A percentile compares a stretch with the other conserved stretches of the same genome.
Conservation (phyloP, 2,888 invertebrate species). For the Netelia fuscicornis region DNA sequence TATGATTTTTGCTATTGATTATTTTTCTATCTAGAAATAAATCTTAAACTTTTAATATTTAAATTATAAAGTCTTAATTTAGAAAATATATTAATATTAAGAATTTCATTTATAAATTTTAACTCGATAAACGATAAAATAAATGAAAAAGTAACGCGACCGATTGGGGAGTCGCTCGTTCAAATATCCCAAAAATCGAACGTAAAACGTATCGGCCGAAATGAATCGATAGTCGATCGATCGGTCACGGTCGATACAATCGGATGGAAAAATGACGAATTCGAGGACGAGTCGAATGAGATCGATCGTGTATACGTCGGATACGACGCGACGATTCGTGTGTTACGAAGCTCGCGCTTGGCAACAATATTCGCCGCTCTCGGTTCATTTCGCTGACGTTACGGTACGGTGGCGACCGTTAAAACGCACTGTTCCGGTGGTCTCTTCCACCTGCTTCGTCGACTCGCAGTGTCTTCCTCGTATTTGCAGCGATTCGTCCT, state of each 20-base stretch:
- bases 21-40: too few relatives aligned
- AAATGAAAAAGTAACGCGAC: too few relatives aligned
- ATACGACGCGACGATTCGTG: conserved; percentile 12
- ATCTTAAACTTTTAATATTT: too few relatives aligned
- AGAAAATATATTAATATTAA: too few relatives aligned
- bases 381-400: conserved; percentile 53
- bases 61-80: too few relatives aligned
- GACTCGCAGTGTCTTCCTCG: conserved; percentile 7
- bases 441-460: conserved; percentile 47
- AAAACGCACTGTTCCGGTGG: conserved; percentile 55
- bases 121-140: too few relatives aligned
- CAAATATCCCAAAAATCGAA: conserved; percentile 10
- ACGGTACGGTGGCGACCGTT: conserved; percentile 54
- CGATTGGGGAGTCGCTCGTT: too few relatives aligned
- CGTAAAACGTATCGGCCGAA: too few relatives aligned
- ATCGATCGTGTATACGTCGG: conserved; percentile 7
- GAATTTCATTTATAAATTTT: too few relatives aligned
- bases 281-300: neutral
- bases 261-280: conserved; percentile 27
- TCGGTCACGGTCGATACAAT: conserved; percentile 51
- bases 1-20: too few relatives aligned
- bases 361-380: conserved; percentile 42
- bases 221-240: conserved; percentile 24
- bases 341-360: conserved; percentile 35
- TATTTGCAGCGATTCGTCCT: neutral